A percentile compares a stretch with the other conserved stretches of the same genome.
Evolutionary conservation across 2,113 vertebrate species (phyloP).

Genomic region (Struthidea cinerea): DNA sequence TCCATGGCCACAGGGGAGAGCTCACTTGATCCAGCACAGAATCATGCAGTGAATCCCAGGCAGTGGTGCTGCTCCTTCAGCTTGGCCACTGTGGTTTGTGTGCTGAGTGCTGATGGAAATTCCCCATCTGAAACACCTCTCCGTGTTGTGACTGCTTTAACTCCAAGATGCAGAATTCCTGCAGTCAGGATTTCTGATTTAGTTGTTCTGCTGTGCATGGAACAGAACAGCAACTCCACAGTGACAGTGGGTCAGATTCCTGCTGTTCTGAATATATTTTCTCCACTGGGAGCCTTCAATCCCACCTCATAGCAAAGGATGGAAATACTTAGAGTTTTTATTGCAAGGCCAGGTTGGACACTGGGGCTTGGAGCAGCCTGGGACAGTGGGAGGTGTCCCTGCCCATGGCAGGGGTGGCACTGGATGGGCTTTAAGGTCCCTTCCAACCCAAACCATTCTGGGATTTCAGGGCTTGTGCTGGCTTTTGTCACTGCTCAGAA

Average conservation of each 20-base stretch:
- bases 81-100: neutral
- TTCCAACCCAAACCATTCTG: neutral
- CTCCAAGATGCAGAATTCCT: neutral
- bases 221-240: neutral
- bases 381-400: neutral
- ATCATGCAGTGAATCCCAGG: neutral
- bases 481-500: neutral
- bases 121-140: neutral
- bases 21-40: neutral
- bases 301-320: neutral
- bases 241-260: neutral
- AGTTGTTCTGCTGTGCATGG: neutral
- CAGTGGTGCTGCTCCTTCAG: neutral
- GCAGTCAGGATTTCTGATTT: neutral
- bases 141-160: neutral
- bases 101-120: neutral
- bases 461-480: neutral
- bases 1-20: neutral
- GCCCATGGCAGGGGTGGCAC: neutral
- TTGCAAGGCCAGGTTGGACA: neutral
- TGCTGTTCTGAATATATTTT: too few species aligned
- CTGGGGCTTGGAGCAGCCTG: neutral
- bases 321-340: neutral
- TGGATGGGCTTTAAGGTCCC: accelerated
- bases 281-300: neutral